A percentile compares a stretch with the other conserved stretches of the same genome.
These are phyloP conservation scores for Anas platyrhynchos DNA, from an alignment of 2,113 vertebrate species.

Conservation along the genomic window DNA sequence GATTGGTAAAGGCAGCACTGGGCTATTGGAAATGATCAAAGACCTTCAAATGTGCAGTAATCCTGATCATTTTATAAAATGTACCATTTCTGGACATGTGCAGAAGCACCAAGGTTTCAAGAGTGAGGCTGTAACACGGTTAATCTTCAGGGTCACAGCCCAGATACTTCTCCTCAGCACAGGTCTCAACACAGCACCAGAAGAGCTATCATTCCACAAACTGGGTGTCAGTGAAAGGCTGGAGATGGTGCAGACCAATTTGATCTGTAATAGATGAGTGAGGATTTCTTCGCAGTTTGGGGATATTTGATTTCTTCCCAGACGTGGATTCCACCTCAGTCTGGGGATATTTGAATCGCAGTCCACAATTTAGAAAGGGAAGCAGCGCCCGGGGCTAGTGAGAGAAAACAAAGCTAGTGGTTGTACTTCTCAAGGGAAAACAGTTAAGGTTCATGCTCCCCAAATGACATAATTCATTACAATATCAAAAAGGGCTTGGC, in stretches of 20 bases:
- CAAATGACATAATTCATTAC: not conserved
- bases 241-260: not conserved
- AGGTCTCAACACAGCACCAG: not conserved
- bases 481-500: not conserved
- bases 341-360: not conserved
- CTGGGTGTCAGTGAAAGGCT: not conserved
- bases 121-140: not conserved
- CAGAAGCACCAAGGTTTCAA: not conserved
- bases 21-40: not conserved
- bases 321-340: not conserved
- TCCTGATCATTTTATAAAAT: not conserved
- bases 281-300: not conserved
- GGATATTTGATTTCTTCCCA: not conserved
- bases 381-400: not conserved
- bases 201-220: not conserved
- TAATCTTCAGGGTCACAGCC: not conserved
- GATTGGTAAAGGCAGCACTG: not conserved
- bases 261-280: not conserved
- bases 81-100: not conserved
- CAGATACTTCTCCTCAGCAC: not conserved
- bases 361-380: not conserved
- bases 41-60: not conserved
- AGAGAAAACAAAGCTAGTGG: not conserved
- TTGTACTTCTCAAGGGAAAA: not conserved
- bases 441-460: not conserved